Conservation (phyloP, 2,113 vertebrate genomes). For the Procapra przewalskii region DNA sequence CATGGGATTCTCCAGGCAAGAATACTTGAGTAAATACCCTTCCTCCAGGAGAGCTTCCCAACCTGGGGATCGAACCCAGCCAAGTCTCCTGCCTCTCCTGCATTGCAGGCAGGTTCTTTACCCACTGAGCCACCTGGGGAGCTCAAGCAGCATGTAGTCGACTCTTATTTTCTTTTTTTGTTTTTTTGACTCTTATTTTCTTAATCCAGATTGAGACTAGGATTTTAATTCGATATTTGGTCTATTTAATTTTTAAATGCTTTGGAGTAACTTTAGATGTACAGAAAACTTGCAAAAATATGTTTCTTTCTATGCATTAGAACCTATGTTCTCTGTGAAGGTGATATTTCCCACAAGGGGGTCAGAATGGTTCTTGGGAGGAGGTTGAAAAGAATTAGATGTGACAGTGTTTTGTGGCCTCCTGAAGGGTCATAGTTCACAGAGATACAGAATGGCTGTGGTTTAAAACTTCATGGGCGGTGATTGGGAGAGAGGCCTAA, state of each 20-base stretch:
- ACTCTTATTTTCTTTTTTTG: not conserved
- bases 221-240: not conserved
- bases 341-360: too few relatives aligned
- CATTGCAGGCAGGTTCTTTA: not conserved
- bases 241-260: not conserved
- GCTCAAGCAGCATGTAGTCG: not conserved
- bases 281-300: not conserved
- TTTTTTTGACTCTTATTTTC: not conserved
- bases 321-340: rapidly evolving
- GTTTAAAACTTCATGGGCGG: not conserved
- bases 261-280: not conserved
- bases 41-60: not conserved
- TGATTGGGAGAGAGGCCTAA: not conserved
- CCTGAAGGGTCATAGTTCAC: not conserved
- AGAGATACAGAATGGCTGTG: not conserved
- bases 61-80: not conserved
- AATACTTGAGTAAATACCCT: not conserved
- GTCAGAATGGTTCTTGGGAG: not conserved
- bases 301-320: not conserved
- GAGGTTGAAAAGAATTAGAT: not conserved
- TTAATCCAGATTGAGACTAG: not conserved
- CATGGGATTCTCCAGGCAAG: not conserved
- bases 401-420: not conserved
- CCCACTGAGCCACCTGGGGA: not conserved
- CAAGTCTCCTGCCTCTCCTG: not conserved